Evolutionary conservation across 2,797 vertebrate genomes (phyloP).

Genomic region (Lepus oiostolus): DNA sequence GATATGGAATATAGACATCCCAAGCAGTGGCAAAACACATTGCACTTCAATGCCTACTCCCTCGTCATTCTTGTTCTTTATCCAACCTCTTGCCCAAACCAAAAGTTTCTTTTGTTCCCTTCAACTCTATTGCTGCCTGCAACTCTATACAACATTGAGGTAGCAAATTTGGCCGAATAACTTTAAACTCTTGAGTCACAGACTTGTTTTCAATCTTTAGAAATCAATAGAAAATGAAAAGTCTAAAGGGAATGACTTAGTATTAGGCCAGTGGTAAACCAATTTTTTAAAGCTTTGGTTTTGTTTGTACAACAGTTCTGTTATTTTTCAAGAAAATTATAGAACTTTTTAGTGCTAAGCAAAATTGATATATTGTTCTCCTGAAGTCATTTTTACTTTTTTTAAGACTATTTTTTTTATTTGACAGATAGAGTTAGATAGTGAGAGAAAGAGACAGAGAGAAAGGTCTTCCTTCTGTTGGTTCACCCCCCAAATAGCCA

Average conservation of each 20-base stretch:
- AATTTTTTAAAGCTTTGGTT: slow-evolving; percentile 56
- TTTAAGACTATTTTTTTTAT: no score
- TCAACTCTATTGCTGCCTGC: slow-evolving; percentile 2
- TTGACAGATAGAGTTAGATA: no score
- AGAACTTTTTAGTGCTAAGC: slow-evolving; percentile 66
- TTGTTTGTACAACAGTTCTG: slow-evolving; percentile 64
- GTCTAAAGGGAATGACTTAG: slow-evolving; percentile 43
- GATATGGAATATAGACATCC: no score
- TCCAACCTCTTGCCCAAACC: not conserved
- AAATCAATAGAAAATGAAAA: slow-evolving; percentile 57
- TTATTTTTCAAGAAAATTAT: slow-evolving; percentile 75
- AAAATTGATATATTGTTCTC: slow-evolving; percentile 74
- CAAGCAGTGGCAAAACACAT: no score
- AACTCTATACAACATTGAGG: not conserved
- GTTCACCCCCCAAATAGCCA: no score
- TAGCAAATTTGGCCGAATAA: not conserved
- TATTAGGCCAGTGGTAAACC: slow-evolving; percentile 67
- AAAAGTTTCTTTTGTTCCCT: not conserved
- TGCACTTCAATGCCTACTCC: no score
- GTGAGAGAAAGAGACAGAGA: no score
- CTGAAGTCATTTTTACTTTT: slow-evolving; percentile 73
- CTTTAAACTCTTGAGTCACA: slow-evolving; percentile 35
- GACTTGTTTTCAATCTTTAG: slow-evolving; percentile 58
- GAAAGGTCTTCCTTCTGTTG: no score
- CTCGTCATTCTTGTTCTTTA: not conserved